Base-by-base conservation (phyloP, 2,888 invertebrate species). In the Torymus auratus region DNA sequence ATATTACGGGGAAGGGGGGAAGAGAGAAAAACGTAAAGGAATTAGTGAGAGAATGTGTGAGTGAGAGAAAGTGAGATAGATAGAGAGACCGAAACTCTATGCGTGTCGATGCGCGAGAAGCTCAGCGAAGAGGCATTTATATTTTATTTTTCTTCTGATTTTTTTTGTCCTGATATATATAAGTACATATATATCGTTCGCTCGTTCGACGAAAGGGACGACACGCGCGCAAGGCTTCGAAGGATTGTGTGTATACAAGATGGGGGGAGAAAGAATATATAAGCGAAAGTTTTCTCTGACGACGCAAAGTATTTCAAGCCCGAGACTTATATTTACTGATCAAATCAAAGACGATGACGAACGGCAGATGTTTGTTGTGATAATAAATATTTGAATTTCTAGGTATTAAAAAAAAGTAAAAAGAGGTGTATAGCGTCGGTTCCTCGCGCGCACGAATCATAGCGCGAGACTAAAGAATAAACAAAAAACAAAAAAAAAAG, bases 301-400 rank as follows among this genome's bases (percentile, higher is more conserved):
- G 78, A 75, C 67, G 71, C 76, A 78, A 81, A 83, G 82, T 83
- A 83, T 83, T 82, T 80, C 52, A 17, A 64, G 71, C 74, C 60
- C 61, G 80, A 82, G 82, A 82, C 79, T 84, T 84, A 84, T 83
- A 83, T 85, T 85, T 83, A 85, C 83, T 84, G 85, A 85, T 88
- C 84, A 87, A 90, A 89, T 88, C 88, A 89, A 89, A 89, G 87
- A 86, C 84, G 83, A 85, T 83, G 85, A 86, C 76, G 85, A 85
- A 86, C 83, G 86, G 58, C 75, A 56, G 78, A 75, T 73, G 79
- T 83, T 90, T 88, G 88, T 90, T 90, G 90, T 90, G 90, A 90
- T 90, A 90, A 90, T 88, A 89, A 79, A 79, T 79, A 78, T 80
- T 70, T 55, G 78, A 81, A 73, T 65, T 70, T 52, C 15, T 81